These are phyloP conservation scores for Dinoponera quadriceps DNA, from an alignment of 1,140 invertebrate genomes.

Conservation along the genomic window DNA sequence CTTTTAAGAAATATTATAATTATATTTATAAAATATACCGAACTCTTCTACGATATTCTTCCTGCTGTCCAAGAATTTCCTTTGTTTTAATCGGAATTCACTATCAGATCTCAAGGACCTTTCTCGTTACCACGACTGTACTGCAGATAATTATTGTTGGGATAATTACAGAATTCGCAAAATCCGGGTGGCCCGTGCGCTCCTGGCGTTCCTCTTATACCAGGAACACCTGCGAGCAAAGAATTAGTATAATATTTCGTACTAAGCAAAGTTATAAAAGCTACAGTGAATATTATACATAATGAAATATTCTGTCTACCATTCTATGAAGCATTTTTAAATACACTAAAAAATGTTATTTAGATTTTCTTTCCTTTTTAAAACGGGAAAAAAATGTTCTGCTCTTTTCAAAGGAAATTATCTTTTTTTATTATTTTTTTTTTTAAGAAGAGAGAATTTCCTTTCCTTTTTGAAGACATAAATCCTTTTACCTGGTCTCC, in stretches of 20 bases:
- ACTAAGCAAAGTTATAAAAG: not conserved
- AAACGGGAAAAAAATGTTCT: no score
- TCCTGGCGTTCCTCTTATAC: constrained; percentile 85
- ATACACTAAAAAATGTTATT: not conserved
- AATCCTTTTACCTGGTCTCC: constrained; percentile 86
- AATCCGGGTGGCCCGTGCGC: constrained; percentile 87
- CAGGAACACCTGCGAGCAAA: constrained; percentile 81
- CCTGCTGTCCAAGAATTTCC: not conserved
- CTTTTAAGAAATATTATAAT: no score
- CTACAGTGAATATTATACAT: not conserved
- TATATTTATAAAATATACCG: not conserved
- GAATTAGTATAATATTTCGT: not conserved
- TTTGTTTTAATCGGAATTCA: not conserved
- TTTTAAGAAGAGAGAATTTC: constrained; percentile 19
- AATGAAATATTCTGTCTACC: not conserved
- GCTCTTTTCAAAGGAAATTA: not conserved
- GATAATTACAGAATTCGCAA: constrained; percentile 88
- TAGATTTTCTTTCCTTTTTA: no score
- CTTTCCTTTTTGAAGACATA: constrained; percentile 1
- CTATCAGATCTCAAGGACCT: constrained; percentile 58
- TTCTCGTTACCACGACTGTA: constrained; percentile 72
- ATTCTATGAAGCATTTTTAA: not conserved
- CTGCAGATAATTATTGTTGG: constrained; percentile 69
- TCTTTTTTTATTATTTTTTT: constrained; percentile 11
- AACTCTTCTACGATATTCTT: not conserved